Evolutionary conservation across 2,888 invertebrate genomes (phyloP), one percentile per base, ranked within the genome.

Genomic region (Thereva unica): DNA sequence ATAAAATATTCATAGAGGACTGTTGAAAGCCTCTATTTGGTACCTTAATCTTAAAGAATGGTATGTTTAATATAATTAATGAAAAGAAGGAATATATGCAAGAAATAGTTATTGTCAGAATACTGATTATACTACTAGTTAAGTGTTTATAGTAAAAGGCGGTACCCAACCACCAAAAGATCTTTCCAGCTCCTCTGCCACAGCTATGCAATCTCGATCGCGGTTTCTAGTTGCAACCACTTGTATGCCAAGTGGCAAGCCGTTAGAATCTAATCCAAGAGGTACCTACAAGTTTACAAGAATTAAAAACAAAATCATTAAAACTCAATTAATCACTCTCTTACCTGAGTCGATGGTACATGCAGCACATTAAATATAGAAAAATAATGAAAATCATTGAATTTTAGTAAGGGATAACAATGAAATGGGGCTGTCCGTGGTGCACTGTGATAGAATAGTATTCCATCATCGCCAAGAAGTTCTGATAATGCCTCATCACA

Each of bases 141-240:
- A 41, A 41, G 8, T 35, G 67, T 74, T 78, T 44, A 74, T 67
- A 45, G 72, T 75, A 69, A 84, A 82, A 4, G 91, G 91, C 69
- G 90, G 86, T 47, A 87, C 85, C 96, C 96, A 96, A 4, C 97
- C 97, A 49, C 95, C 95, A 76, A 95, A 95, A 2, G 87, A 88
- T 72, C 86, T 87, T 75, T 95, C 95, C 61, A 97, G 78, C 77
- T 95, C 94, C 75, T 88, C 86, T 1, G 97, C 97, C 2, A 96
- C 89, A n/a, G 94, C 92, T 56, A 98, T 79, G 71, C 93, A 92
- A 54, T 95, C 78, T 68, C 90, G 87, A 78, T 97, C 97, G 73
- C 92, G 90, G 76, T 91, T 86, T 70, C 89, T 85, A 66, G 88
- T 89, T 3, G 90, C 88, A n/a, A 95, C 86, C 1, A 94, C 90